A percentile compares a stretch with the other conserved stretches of the same genome.
These are phyloP conservation scores for Otis tarda DNA, from an alignment of 2,113 vertebrate genomes.

Conservation along the genomic window DNA sequence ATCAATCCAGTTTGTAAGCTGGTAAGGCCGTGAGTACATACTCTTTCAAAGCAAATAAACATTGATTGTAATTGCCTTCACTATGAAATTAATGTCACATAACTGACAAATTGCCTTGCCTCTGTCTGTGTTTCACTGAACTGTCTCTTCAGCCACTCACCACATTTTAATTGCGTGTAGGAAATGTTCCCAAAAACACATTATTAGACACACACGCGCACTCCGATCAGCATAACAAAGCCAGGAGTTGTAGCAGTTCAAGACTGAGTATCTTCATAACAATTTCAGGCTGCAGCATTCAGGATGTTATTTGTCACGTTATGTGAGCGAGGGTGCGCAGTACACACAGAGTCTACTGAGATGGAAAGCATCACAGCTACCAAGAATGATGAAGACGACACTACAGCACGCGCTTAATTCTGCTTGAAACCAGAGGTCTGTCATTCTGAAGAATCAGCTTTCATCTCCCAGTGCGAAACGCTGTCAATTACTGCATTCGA, in stretches of 20 bases:
- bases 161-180: neutral
- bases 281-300: neutral
- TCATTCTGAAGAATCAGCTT: neutral
- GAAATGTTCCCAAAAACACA: neutral
- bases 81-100: neutral
- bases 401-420: neutral
- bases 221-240: neutral
- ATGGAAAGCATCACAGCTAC: neutral
- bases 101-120: neutral
- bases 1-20: neutral
- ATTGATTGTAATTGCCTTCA: neutral
- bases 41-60: neutral
- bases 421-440: neutral
- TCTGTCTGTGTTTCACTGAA: neutral
- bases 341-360: neutral
- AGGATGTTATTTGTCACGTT: neutral
- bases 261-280: neutral
- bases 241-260: neutral
- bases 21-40: neutral
- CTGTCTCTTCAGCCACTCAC: neutral
- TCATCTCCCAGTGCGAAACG: neutral
- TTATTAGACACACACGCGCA: neutral
- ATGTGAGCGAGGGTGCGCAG: neutral
- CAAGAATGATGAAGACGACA: neutral
- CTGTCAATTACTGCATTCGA: neutral